Evolutionary conservation across 2,888 invertebrate species (phyloP), one percentile per base, ranked within the genome.

Genomic region (Phyto melanocephala): DNA sequence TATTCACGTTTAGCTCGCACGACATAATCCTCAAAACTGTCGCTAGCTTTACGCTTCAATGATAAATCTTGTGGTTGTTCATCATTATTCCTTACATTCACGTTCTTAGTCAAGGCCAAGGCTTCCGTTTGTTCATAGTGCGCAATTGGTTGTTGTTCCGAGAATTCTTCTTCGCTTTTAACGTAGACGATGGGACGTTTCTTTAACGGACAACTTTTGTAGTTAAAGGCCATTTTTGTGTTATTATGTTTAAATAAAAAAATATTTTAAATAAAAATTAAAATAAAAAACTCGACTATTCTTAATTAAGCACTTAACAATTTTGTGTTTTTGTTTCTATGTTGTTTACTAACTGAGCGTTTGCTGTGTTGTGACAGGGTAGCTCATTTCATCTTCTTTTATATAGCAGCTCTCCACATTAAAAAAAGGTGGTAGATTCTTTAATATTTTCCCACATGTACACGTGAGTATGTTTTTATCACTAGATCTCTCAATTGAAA

Each of bases 181-280:
- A 94, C 92, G 86, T 95, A 93, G 87, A 94, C 86, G 88, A 96
- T 95, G 84, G 97, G 97, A 91, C 97, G 94, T 93, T 97, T 97
- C 92, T 97, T 97, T 86, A 97, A 93, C 92, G 97, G 97, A 89
- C 97, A 97, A 92, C 96, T 95, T 90, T 96, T 96, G 92, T 97
- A 97, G 92, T 96, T 80, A 84, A 85, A 72, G 74, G 87, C 84
- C 88, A 88, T 89, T 68, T 67, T 71, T 60, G 35, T 45, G 11
- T 56, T 56, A 72, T 47, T 81, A 63, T 24, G 11, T 50, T 40
- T 63, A 62, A 47, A 67, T 22, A 68, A 76, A 78, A 71, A n/a
- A n/a, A n/a, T n/a, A n/a, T n/a, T n/a, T n/a, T 15, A 75, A 60
- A 71, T 5, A 47, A 52, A 81, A 62, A 11, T 11, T 2, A 60